Conservation (phyloP, 2,888 invertebrate species). For the Netelia virgata region DNA sequence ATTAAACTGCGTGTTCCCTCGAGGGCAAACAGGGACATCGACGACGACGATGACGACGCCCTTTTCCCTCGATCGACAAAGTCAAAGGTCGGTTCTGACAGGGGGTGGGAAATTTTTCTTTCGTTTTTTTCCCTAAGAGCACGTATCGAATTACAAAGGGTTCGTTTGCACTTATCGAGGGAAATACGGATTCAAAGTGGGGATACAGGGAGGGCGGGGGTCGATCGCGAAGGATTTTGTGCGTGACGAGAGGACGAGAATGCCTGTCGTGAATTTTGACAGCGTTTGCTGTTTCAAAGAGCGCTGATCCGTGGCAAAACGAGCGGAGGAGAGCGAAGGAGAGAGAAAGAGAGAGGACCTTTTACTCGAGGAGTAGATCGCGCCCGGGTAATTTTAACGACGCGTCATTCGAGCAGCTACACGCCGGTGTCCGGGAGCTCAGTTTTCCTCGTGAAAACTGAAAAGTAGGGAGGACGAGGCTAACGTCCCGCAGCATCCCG, state of each 20-base stretch:
- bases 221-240: neutral
- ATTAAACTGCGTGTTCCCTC: conserved; percentile 50
- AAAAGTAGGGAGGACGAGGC: conserved; percentile 40
- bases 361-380: conserved; percentile 6
- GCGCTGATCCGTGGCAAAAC: neutral
- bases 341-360: conserved; percentile 7
- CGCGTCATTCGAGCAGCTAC: conserved; percentile 34
- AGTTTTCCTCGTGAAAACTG: conserved; percentile 46
- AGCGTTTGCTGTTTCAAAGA: conserved; percentile 31
- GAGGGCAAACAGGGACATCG: conserved; percentile 32
- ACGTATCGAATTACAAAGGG: conserved; percentile 20
- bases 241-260: neutral
- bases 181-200: neutral
- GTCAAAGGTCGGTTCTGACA: conserved; percentile 30
- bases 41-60: neutral
- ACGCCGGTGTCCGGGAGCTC: neutral
- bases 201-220: neutral
- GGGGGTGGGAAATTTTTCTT: neutral
- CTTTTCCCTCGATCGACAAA: neutral
- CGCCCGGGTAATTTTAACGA: conserved; percentile 34
- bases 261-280: conserved; percentile 3
- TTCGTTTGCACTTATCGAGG: neutral
- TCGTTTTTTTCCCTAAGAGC: neutral
- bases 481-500: conserved; percentile 1
- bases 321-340: neutral